A percentile compares a stretch with the other conserved stretches of the same genome.
Conservation (phyloP, 2,113 vertebrate species). For the Centropristis striata region DNA sequence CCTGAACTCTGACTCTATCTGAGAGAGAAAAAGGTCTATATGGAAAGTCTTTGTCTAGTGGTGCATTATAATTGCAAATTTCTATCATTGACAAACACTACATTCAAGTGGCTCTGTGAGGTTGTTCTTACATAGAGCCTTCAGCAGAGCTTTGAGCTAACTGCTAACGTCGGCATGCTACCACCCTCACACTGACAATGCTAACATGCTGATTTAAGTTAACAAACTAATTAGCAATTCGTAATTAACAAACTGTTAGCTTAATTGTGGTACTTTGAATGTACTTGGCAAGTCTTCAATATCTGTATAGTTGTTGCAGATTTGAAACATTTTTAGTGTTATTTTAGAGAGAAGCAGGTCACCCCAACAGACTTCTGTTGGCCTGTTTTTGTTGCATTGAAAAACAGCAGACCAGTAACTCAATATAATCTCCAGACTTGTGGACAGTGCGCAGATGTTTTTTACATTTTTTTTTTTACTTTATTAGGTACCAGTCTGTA, state of each 20-base stretch:
- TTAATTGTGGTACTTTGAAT: too few relatives aligned
- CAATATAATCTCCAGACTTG: background rate
- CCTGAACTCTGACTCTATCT: background rate
- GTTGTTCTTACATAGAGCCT: too few relatives aligned
- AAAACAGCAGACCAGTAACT: background rate
- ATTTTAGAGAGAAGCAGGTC: background rate
- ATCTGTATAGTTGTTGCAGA: background rate
- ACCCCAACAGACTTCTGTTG: background rate
- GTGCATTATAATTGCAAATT: background rate
- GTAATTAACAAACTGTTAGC: background rate
- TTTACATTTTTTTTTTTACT: background rate
- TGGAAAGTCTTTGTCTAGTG: background rate
- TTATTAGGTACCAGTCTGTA: background rate
- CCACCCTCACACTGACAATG: background rate
- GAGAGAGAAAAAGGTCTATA: background rate
- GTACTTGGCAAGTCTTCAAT: too few relatives aligned
- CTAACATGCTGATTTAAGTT: background rate
- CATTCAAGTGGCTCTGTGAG: too few relatives aligned
- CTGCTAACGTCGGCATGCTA: background rate
- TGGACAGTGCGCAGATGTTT: too few relatives aligned
- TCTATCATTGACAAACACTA: background rate
- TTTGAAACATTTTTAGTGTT: background rate
- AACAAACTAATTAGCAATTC: background rate
- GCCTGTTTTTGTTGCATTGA: background rate
- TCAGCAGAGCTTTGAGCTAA: background rate